These are phyloP conservation scores for Metopia argyrocephala DNA, from an alignment of 2,888 invertebrate species.

Conservation along the genomic window DNA sequence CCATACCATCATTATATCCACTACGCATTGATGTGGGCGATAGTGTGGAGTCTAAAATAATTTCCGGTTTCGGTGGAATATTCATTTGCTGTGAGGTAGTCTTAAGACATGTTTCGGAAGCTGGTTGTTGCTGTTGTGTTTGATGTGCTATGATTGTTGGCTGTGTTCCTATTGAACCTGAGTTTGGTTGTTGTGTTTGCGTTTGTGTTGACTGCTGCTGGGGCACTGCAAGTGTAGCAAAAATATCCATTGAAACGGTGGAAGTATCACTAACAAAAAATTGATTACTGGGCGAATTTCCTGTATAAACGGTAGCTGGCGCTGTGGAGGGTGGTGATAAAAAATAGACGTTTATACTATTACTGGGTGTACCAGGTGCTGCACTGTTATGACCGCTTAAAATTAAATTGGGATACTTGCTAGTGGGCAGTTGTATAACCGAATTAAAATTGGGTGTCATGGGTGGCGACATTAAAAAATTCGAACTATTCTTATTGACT, in stretches of 20 bases:
- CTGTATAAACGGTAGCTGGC: slow-evolving; percentile 66
- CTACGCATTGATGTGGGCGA: slow-evolving; percentile 74
- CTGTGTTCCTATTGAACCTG: slow-evolving; percentile 46
- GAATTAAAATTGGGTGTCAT: slow-evolving; percentile 74
- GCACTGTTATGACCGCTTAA: slow-evolving; percentile 46
- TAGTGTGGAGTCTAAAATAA: slow-evolving; percentile 77
- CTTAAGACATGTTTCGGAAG: not conserved
- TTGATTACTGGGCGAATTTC: slow-evolving; percentile 65
- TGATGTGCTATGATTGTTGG: too few species aligned
- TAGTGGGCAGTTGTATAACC: slow-evolving; percentile 68
- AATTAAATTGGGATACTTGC: slow-evolving; percentile 56
- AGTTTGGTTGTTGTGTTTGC: slow-evolving; percentile 43
- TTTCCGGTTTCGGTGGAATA: slow-evolving; percentile 77
- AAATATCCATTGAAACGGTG: slow-evolving; percentile 77
- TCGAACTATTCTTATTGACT: slow-evolving; percentile 70
- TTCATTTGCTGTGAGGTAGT: slow-evolving; percentile 63
- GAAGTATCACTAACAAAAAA: slow-evolving; percentile 75
- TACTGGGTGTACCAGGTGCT: slow-evolving; percentile 59
- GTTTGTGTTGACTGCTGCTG: slow-evolving; percentile 12
- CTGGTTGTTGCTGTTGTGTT: slow-evolving; percentile 6
- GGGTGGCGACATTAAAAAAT: slow-evolving; percentile 77
- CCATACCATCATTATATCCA: slow-evolving; percentile 55
- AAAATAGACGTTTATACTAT: slow-evolving; percentile 77
- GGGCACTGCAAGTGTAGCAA: slow-evolving; percentile 71
- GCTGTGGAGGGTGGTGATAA: slow-evolving; percentile 75